phyloP scores from a whole-genome alignment of 2,888 invertebrate genomes.

The Limenitis arthemis region DNA sequence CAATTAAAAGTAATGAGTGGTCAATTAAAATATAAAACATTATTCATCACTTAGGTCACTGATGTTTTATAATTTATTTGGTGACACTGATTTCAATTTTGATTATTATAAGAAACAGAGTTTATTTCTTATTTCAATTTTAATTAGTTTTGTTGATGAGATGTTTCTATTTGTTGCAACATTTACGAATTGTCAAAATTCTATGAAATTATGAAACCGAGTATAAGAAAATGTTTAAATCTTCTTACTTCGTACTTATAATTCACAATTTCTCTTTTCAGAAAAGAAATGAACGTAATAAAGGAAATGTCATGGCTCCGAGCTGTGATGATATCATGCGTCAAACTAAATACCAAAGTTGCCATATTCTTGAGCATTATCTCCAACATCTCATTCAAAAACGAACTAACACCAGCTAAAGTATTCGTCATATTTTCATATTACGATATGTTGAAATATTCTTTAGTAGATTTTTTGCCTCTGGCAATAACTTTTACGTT shows the following conservation, averaged over 20 bases:
- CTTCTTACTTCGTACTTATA: too few species aligned
- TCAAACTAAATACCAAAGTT: conserved; percentile 84
- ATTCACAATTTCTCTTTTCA: conserved; percentile 34
- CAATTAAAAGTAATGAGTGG: background rate
- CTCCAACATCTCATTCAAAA: conserved; percentile 75
- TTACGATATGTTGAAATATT: conserved; percentile 84
- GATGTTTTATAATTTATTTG: too few species aligned
- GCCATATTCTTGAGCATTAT: conserved; percentile 84
- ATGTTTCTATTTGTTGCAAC: too few species aligned
- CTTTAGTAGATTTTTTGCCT: conserved; percentile 86
- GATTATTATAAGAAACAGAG: too few species aligned
- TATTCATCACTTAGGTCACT: too few species aligned
- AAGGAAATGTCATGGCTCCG: conserved; percentile 77
- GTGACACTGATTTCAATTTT: too few species aligned
- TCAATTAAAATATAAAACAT: too few species aligned
- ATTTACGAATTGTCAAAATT: too few species aligned
- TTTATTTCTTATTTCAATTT: too few species aligned
- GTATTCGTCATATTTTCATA: conserved; percentile 86
- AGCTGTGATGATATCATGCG: conserved; percentile 79
- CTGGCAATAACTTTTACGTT: conserved; percentile 82
- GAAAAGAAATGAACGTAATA: conserved; percentile 79
- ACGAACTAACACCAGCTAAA: conserved; percentile 80
- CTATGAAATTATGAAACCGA: too few species aligned
- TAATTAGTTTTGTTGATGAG: too few species aligned
- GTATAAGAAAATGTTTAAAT: too few species aligned